Conservation (phyloP, 2,888 invertebrate species). For the Rhagonycha fulva region DNA sequence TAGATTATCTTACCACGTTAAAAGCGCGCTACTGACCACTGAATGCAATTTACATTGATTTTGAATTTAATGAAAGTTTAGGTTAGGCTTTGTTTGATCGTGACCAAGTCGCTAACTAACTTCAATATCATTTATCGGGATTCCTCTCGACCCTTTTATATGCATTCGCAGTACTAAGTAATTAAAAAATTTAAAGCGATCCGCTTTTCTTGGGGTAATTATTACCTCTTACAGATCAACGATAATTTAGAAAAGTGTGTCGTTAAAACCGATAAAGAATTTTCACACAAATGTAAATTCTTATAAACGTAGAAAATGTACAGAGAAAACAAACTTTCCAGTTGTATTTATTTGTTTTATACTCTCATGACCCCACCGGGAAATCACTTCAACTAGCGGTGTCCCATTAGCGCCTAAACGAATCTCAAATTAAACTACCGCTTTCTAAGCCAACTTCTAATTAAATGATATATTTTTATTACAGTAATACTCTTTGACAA, state of each 20-base stretch:
- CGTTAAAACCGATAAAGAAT: neutral
- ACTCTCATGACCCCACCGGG: conserved; percentile 51
- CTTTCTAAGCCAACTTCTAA: conserved; percentile 21
- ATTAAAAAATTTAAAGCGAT: conserved; percentile 31
- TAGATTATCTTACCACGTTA: conserved; percentile 48
- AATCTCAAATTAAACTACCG: conserved; percentile 32
- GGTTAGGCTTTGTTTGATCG: conserved; percentile 45
- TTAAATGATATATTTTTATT: conserved; percentile 27
- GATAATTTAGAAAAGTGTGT: neutral
- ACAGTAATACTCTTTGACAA: conserved; percentile 8
- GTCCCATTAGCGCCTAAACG: conserved; percentile 41
- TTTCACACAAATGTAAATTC: conserved; percentile 15
- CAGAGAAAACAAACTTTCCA: conserved; percentile 43
- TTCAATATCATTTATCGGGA: conserved; percentile 32
- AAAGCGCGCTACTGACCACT: conserved; percentile 47
- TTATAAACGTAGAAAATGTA: conserved; percentile 1
- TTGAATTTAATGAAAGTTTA: conserved; percentile 51
- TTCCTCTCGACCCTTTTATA: conserved; percentile 31
- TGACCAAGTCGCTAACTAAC: conserved; percentile 31
- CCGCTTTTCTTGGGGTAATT: neutral
- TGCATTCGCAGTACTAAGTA: conserved; percentile 23
- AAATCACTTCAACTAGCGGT: conserved; percentile 47
- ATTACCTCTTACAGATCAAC: no score
- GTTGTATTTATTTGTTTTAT: conserved; percentile 52
- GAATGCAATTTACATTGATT: conserved; percentile 54